Conservation (phyloP, 2,797 vertebrate genomes). For the Scyliorhinus canicula region DNA sequence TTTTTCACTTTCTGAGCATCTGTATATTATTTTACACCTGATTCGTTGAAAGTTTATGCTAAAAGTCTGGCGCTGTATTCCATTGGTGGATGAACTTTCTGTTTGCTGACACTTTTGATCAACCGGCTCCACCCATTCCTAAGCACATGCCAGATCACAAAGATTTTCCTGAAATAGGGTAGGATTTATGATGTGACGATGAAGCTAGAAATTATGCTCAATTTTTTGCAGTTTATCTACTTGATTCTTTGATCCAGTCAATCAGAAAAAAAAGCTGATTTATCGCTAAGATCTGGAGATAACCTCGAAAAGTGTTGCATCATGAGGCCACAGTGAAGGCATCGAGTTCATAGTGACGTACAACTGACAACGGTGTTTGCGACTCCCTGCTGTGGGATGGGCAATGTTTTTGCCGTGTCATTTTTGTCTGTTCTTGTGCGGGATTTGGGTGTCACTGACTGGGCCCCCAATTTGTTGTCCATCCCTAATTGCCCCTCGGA, state of each 20-base stretch:
- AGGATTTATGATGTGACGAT: not conserved
- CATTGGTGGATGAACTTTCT: too few relatives aligned
- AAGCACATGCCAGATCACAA: too few relatives aligned
- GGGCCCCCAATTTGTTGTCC: too few relatives aligned
- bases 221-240: not conserved
- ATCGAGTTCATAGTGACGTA: not conserved
- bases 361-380: not conserved
- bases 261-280: not conserved
- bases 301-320: not conserved
- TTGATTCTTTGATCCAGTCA: not conserved
- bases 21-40: too few relatives aligned
- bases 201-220: not conserved
- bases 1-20: too few relatives aligned
- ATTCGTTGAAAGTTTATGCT: too few relatives aligned
- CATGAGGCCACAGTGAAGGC: not conserved
- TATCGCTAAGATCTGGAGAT: not conserved
- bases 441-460: too few relatives aligned
- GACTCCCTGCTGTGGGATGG: not conserved
- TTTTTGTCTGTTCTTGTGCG: too few relatives aligned
- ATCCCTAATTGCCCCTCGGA: too few relatives aligned
- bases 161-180: not conserved
- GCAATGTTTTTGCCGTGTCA: not conserved
- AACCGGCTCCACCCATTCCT: too few relatives aligned
- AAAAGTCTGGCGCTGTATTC: too few relatives aligned
- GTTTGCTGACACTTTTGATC: too few relatives aligned